These are phyloP conservation scores for Chloromyia formosa DNA, from an alignment of 2,888 invertebrate species.

Conservation along the genomic window DNA sequence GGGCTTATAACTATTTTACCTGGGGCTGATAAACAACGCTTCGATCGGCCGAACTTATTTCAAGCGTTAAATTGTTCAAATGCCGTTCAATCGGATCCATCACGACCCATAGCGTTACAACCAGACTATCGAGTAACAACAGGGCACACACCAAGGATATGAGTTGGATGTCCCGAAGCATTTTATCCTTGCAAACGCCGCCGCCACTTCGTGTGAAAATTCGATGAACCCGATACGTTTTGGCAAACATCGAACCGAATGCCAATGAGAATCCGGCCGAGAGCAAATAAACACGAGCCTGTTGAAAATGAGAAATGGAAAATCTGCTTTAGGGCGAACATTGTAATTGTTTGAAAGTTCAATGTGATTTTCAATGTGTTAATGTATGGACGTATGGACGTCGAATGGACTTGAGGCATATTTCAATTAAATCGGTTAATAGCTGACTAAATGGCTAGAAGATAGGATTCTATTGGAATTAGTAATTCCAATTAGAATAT, in stretches of 20 bases:
- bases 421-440: too few species aligned
- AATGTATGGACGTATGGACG: too few species aligned
- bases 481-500: too few species aligned
- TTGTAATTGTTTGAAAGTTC: too few species aligned
- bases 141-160: conserved; percentile 85
- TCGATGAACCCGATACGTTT: conserved; percentile 90
- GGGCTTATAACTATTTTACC: conserved; percentile 64
- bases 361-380: too few species aligned
- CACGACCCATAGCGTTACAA: conserved; percentile 84
- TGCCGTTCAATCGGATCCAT: conserved; percentile 89
- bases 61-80: conserved; percentile 81
- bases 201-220: conserved; percentile 87
- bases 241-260: conserved; percentile 94
- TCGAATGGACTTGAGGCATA: too few species aligned
- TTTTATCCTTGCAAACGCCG: conserved; percentile 86
- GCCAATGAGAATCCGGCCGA: conserved; percentile 91
- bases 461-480: too few species aligned
- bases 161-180: conserved; percentile 88
- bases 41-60: conserved; percentile 79
- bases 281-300: conserved; percentile 88
- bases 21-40: conserved; percentile 87
- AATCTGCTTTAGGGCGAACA: too few species aligned
- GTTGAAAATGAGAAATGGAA: conserved; percentile 52
- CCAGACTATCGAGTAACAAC: conserved; percentile 81
- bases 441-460: too few species aligned